Evolutionary conservation across 2,113 vertebrate genomes (phyloP).

Genomic region (Ameiurus melas): DNA sequence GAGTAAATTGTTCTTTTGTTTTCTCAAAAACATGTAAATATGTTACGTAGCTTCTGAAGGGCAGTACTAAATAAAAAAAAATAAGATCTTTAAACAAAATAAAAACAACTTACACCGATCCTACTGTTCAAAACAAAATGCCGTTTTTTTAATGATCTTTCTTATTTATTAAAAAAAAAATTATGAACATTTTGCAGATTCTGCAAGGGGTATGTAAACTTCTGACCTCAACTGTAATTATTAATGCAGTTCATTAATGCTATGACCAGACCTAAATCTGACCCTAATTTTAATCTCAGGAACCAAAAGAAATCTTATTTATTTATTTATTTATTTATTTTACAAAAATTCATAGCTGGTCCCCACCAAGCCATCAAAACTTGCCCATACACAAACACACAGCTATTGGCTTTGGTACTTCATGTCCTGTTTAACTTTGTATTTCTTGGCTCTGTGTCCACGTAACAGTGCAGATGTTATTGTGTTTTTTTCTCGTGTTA

Average conservation of each 20-base stretch:
- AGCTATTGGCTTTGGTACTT: not conserved
- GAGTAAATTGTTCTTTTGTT: too few relatives aligned
- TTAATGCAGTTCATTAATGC: not conserved
- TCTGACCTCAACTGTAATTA: not conserved
- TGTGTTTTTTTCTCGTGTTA: conserved; percentile 23
- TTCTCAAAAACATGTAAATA: too few relatives aligned
- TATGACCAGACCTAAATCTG: not conserved
- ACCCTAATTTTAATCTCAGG: not conserved
- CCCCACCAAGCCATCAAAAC: not conserved
- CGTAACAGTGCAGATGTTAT: conserved; percentile 27
- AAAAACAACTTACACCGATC: too few relatives aligned
- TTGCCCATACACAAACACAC: not conserved
- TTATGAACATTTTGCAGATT: too few relatives aligned
- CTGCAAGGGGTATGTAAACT: too few relatives aligned
- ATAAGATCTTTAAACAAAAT: too few relatives aligned
- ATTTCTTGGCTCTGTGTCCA: conserved; percentile 20
- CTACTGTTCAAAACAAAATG: too few relatives aligned
- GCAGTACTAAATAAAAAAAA: too few relatives aligned
- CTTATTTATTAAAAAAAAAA: too few relatives aligned
- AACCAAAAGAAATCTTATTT: not conserved
- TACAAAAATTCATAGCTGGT: not conserved
- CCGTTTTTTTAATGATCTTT: too few relatives aligned
- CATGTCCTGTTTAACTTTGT: conserved; percentile 22
- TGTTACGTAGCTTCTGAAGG: too few relatives aligned
- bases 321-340: too few relatives aligned